A percentile compares a stretch with the other conserved stretches of the same genome.
Conservation (phyloP, 2,113 vertebrate species). For the Rallus limicola region DNA sequence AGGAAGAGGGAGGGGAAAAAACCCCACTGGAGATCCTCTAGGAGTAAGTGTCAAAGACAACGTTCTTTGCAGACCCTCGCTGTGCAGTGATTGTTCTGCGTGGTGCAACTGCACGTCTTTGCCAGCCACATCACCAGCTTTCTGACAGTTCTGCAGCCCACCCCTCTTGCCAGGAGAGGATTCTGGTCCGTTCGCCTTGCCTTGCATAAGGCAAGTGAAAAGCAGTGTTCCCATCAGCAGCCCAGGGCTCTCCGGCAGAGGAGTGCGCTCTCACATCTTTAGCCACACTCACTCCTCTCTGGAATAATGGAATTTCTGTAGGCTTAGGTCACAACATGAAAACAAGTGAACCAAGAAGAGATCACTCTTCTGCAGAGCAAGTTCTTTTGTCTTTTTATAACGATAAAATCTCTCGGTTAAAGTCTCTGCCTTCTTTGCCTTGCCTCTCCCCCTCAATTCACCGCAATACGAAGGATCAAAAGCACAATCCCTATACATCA, state of each 20-base stretch:
- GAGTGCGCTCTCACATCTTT: fast-evolving
- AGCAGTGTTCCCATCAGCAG: neutral
- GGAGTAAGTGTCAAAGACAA: neutral
- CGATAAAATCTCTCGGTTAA: neutral
- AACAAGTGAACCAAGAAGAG: neutral
- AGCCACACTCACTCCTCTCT: neutral
- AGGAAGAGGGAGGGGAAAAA: neutral
- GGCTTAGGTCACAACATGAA: neutral
- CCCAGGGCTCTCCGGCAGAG: neutral
- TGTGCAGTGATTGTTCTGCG: neutral
- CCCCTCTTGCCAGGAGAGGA: fast-evolving
- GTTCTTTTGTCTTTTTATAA: neutral
- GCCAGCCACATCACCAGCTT: neutral
- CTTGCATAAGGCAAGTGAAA: neutral
- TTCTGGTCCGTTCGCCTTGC: neutral
- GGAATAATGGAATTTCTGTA: neutral
- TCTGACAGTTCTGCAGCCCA: neutral
- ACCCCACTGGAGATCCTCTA: neutral
- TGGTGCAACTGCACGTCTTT: neutral
- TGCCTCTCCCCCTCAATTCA: neutral
- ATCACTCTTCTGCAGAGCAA: neutral
- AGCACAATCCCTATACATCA: neutral
- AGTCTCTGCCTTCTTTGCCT: neutral
- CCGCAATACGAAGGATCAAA: neutral
- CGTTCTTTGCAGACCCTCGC: neutral